These are phyloP conservation scores for Lethrus apterus DNA, from an alignment of 1,140 invertebrate species.

Conservation along the genomic window DNA sequence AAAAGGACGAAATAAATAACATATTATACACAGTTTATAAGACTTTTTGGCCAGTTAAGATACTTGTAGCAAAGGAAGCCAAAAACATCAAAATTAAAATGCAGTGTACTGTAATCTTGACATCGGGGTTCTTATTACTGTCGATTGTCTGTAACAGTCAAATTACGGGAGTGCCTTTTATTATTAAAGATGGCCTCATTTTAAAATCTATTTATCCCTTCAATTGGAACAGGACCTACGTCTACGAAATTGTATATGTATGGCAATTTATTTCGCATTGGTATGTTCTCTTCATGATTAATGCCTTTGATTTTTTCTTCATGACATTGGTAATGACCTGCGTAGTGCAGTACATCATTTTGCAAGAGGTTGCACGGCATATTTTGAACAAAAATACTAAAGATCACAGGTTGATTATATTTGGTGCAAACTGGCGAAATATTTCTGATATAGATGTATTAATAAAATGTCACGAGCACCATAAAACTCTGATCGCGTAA, in stretches of 20 bases:
- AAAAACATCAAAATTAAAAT: background rate
- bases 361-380: constrained; percentile 6
- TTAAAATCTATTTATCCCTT: constrained; percentile 8
- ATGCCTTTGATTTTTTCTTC: constrained; percentile 12
- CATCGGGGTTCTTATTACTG: background rate
- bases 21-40: constrained; percentile 5
- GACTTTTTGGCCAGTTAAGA: constrained; percentile 1
- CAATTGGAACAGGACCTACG: background rate
- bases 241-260: constrained; percentile 7
- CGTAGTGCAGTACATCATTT: background rate
- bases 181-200: too few species aligned
- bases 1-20: background rate
- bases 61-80: background rate
- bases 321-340: constrained; percentile 5
- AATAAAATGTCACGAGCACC: constrained; percentile 7
- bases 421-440: background rate
- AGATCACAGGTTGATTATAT: background rate
- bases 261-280: constrained; percentile 6
- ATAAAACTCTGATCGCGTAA: constrained; percentile 5
- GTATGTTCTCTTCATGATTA: constrained; percentile 4
- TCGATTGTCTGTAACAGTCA: constrained; percentile 3
- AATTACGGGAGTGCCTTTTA: background rate
- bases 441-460: constrained; percentile 7
- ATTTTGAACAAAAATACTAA: background rate
- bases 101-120: background rate